Evolutionary conservation across 2,888 invertebrate species (phyloP).

Genomic region (Sepioteuthis lessoniana): DNA sequence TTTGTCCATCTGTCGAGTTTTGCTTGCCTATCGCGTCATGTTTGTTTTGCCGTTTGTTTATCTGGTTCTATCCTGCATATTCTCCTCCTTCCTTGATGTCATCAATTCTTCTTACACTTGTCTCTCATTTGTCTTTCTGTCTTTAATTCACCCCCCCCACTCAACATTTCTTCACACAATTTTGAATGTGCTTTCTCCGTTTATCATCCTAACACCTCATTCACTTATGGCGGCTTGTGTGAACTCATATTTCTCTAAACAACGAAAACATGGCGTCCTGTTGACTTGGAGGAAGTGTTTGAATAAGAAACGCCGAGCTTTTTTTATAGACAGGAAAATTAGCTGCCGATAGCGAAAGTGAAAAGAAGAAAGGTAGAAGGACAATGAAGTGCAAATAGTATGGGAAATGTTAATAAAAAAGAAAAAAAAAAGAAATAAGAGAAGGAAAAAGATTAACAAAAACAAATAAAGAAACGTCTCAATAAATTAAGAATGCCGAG

Average conservation of each 20-base stretch:
- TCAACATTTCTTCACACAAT: not conserved
- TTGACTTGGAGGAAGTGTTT: not conserved
- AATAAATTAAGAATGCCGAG: too few relatives aligned
- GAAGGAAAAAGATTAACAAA: too few relatives aligned
- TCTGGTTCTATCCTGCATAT: not conserved
- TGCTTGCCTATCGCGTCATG: not conserved
- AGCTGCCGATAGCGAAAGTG: too few relatives aligned
- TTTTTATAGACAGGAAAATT: not conserved
- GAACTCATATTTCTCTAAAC: not conserved
- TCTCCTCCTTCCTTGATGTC: not conserved
- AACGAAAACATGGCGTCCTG: not conserved
- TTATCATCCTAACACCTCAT: not conserved
- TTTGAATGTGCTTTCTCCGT: not conserved
- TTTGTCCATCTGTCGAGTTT: constrained; percentile 13
- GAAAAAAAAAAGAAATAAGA: too few relatives aligned
- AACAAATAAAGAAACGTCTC: too few relatives aligned
- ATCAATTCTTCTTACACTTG: not conserved
- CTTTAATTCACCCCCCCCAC: not conserved
- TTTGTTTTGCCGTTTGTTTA: not conserved
- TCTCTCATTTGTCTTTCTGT: not conserved
- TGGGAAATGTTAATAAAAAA: too few relatives aligned
- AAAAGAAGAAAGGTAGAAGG: too few relatives aligned
- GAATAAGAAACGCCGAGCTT: not conserved
- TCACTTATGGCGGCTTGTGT: too few relatives aligned
- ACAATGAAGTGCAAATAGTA: too few relatives aligned